phyloP scores from a whole-genome alignment of 2,113 vertebrate species.

The Chrysochloris asiatica region DNA sequence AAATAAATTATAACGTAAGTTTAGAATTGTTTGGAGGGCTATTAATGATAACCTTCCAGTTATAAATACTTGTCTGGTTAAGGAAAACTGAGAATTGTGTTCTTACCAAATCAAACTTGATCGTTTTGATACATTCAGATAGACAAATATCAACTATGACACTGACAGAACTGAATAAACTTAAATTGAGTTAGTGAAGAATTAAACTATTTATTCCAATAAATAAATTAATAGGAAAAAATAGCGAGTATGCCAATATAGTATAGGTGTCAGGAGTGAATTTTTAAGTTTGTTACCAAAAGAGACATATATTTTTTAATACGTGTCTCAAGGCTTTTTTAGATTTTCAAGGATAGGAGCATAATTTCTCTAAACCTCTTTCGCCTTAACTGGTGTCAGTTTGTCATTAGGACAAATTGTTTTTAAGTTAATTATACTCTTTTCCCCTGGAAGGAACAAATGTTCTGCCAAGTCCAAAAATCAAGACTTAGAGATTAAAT shows the following conservation, averaged over 20 bases:
- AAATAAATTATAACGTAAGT: not conserved
- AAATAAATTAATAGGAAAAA: constrained; percentile 58
- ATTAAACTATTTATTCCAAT: constrained; percentile 47
- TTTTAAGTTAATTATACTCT: constrained; percentile 33
- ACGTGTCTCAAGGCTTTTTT: not conserved
- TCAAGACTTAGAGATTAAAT: constrained; percentile 6
- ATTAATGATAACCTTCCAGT: not conserved
- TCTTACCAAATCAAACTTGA: constrained; percentile 32
- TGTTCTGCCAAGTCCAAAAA: constrained; percentile 41
- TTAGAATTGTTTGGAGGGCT: not conserved
- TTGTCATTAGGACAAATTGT: constrained; percentile 29
- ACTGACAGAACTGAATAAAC: constrained; percentile 22
- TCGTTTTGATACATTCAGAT: not conserved
- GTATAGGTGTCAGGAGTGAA: constrained; percentile 29
- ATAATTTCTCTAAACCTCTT: not conserved
- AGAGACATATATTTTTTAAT: constrained; percentile 43
- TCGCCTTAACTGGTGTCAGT: constrained; percentile 17
- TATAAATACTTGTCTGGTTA: not conserved
- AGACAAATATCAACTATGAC: constrained; percentile 42
- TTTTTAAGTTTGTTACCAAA: constrained; percentile 33
- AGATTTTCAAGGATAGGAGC: not conserved
- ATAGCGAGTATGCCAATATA: not conserved
- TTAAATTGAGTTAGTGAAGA: constrained; percentile 18
- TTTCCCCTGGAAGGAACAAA: not conserved
- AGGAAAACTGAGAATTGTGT: not conserved